phyloP scores from a whole-genome alignment of 2,113 vertebrate genomes.

The Proteles cristata region DNA sequence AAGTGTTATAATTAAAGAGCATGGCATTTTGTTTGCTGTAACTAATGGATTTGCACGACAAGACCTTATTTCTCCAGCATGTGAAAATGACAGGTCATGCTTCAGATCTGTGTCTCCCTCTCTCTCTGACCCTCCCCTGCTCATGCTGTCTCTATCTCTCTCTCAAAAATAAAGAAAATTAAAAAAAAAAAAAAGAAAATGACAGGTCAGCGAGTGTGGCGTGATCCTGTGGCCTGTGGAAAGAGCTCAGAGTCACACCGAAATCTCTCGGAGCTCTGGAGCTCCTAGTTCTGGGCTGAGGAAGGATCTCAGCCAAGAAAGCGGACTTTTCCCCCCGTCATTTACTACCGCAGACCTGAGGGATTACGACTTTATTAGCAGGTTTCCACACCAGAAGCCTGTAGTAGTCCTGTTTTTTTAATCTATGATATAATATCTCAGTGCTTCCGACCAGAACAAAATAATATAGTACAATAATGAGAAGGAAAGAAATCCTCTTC shows the following conservation, averaged over 20 bases:
- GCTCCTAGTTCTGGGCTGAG: slow-evolving; percentile 77
- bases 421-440: slow-evolving; percentile 4
- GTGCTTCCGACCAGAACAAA: slow-evolving; percentile 75
- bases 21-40: slow-evolving; percentile 48
- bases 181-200: neutral
- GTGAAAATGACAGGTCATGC: slow-evolving; percentile 29
- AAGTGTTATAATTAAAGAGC: neutral
- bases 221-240: slow-evolving; percentile 55
- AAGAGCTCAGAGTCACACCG: slow-evolving; percentile 78
- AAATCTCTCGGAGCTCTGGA: slow-evolving; percentile 63
- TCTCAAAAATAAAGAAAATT: no score
- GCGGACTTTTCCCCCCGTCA: slow-evolving; percentile 60
- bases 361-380: slow-evolving; percentile 6
- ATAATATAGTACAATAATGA: slow-evolving; percentile 59
- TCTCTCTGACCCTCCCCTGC: no score
- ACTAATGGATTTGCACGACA: slow-evolving; percentile 21
- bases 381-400: slow-evolving; percentile 71
- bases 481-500: slow-evolving; percentile 78
- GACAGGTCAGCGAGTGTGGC: slow-evolving; percentile 2
- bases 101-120: no score
- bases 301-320: slow-evolving; percentile 74
- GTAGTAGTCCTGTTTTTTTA: neutral
- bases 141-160: no score
- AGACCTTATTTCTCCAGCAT: slow-evolving; percentile 41
- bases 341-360: neutral